Percentiles rank a stretch among this genome's conserved stretches.
Evolutionary conservation across 2,888 invertebrate genomes (phyloP).

Genomic region (Chloroclysta siterata): DNA sequence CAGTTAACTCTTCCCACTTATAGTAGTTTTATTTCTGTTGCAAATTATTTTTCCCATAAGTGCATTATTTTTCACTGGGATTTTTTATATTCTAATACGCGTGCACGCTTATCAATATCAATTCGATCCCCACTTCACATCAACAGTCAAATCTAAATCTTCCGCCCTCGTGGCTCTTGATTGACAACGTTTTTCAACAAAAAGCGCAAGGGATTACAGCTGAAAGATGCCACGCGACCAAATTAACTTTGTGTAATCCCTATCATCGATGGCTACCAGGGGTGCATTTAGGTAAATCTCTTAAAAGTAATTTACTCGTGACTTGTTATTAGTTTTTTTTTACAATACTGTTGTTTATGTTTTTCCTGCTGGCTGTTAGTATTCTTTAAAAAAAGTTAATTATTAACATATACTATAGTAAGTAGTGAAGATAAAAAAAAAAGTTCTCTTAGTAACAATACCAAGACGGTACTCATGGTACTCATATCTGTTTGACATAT

Average conservation of each 20-base stretch:
- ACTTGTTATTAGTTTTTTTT: no score
- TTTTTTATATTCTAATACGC: slow-evolving; percentile 1
- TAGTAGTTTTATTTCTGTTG: no score
- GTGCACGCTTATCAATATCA: slow-evolving; percentile 41
- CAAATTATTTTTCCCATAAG: background rate
- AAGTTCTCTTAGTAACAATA: no score
- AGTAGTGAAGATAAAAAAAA: no score
- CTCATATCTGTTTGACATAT: no score
- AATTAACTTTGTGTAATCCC: slow-evolving; percentile 81
- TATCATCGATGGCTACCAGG: slow-evolving; percentile 55
- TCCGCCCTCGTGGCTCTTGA: slow-evolving; percentile 57
- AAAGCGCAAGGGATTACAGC: slow-evolving; percentile 54
- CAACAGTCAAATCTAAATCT: slow-evolving; percentile 51
- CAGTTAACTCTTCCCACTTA: no score
- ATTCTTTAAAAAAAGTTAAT: no score
- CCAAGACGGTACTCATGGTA: no score
- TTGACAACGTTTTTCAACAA: slow-evolving; percentile 59
- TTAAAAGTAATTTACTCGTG: background rate
- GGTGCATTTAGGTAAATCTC: slow-evolving; percentile 6
- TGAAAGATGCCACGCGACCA: slow-evolving; percentile 72
- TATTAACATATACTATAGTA: no score
- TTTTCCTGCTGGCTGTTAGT: no score
- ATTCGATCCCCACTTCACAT: slow-evolving; percentile 42
- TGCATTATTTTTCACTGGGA: background rate
- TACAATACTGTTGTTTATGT: no score